Percentiles rank a stretch among this genome's conserved stretches.
Conservation (phyloP, 1,140 invertebrate species). For the Centruroides vittatus region DNA sequence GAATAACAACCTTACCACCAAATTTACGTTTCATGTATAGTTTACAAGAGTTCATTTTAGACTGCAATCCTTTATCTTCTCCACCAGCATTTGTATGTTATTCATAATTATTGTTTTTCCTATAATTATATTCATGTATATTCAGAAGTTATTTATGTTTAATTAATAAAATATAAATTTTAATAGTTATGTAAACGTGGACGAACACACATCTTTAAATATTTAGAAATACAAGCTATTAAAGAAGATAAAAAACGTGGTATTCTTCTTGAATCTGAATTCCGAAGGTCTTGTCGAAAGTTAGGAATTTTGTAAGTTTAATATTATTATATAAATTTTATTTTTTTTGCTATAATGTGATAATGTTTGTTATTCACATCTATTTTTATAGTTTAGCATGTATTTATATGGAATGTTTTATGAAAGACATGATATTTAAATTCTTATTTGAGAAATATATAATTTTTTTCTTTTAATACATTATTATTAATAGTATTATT, state of each 20-base stretch:
- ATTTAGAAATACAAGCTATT: constrained; percentile 70
- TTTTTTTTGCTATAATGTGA: constrained; percentile 11
- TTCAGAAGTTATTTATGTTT: background rate
- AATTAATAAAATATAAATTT: background rate
- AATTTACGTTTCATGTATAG: constrained; percentile 68
- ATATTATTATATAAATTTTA: background rate
- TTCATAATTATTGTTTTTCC: background rate
- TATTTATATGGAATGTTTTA: no score
- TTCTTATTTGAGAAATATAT: no score
- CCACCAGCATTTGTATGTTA: constrained; percentile 76
- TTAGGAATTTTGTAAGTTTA: background rate
- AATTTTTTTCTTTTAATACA: no score
- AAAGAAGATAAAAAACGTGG: constrained; percentile 35
- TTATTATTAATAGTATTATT: no score
- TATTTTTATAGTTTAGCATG: no score
- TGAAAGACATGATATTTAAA: no score
- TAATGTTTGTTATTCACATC: no score
- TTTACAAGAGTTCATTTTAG: constrained; percentile 59
- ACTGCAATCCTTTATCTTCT: constrained; percentile 75
- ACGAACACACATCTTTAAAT: constrained; percentile 86
- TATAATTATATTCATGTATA: background rate
- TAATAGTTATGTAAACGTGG: constrained; percentile 75
- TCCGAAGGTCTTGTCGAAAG: constrained; percentile 20
- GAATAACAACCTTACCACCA: constrained; percentile 66
- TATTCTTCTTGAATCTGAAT: constrained; percentile 24